A percentile compares a stretch with the other conserved stretches of the same genome.
phyloP scores from a whole-genome alignment of 2,888 invertebrate genomes.

The Drosophila mimica region DNA sequence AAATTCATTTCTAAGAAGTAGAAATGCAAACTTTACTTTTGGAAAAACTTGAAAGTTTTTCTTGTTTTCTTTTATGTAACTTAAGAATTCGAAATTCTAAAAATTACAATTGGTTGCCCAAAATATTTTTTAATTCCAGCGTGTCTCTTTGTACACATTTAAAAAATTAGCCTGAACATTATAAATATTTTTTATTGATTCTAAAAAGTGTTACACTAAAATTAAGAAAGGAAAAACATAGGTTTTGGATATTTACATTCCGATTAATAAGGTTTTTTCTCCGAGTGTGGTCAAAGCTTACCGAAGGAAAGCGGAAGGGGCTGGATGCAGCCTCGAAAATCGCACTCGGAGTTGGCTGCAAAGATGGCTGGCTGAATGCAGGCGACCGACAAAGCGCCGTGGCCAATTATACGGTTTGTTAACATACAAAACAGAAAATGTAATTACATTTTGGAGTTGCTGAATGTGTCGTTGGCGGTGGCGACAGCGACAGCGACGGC shows the following conservation, averaged over 20 bases:
- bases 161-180: neutral
- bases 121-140: no score
- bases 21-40: no score
- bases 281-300: conserved; percentile 21
- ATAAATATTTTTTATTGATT: neutral
- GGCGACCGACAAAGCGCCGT: conserved; percentile 55
- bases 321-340: conserved; percentile 11
- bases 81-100: no score
- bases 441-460: conserved; percentile 73
- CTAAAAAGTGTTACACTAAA: neutral
- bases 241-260: neutral
- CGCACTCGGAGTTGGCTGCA: conserved; percentile 16
- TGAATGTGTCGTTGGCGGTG: conserved; percentile 16
- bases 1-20: no score
- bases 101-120: no score
- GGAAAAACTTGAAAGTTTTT: no score
- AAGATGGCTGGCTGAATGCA: conserved; percentile 44
- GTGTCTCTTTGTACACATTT: neutral
- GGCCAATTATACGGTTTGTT: conserved; percentile 80
- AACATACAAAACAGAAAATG: conserved; percentile 81
- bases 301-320: neutral
- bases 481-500: conserved; percentile 12
- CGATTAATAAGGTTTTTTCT: neutral
- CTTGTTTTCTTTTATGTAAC: no score
- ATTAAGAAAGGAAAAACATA: neutral